These are phyloP conservation scores for Caenorhabditis sp. DNA, from an alignment of 2,888 invertebrate genomes.

Conservation along the genomic window DNA sequence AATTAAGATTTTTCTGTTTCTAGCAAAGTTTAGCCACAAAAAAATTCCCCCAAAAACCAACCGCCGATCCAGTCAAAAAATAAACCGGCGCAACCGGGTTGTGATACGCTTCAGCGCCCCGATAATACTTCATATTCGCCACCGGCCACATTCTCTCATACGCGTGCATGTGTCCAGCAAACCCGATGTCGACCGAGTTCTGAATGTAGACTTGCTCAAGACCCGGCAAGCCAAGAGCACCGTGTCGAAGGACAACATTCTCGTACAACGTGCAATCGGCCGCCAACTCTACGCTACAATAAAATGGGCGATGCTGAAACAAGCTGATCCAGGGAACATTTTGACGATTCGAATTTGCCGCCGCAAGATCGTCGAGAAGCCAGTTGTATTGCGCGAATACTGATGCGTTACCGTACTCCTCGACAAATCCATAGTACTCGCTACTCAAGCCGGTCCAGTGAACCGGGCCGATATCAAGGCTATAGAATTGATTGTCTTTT, in stretches of 20 bases:
- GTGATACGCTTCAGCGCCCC: conserved; percentile 75
- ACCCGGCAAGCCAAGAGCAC: conserved; percentile 69
- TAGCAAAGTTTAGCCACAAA: no score
- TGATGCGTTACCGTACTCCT: conserved; percentile 84
- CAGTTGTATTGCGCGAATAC: conserved; percentile 63
- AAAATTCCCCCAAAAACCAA: no score
- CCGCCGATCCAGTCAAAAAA: conserved; percentile 84
- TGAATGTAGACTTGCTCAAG: conserved; percentile 85
- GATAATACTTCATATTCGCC: conserved; percentile 32
- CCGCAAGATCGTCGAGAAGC: conserved; percentile 56
- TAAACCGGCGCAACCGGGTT: conserved; percentile 88
- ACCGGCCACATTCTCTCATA: conserved; percentile 91
- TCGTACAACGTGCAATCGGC: conserved; percentile 71
- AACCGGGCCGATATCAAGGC: conserved; percentile 84
- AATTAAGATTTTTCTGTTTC: no score
- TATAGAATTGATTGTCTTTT: conserved; percentile 70
- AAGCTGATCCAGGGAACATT: conserved; percentile 81
- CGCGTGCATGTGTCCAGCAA: conserved; percentile 97
- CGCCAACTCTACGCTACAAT: conserved; percentile 77
- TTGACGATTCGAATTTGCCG: conserved; percentile 21
- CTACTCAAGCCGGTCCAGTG: conserved; percentile 90
- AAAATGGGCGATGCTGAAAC: conserved; percentile 87
- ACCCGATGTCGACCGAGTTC: conserved; percentile 84
- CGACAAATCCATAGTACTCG: conserved; percentile 86
- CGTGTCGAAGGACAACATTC: conserved; percentile 66